Percentiles rank a stretch among this genome's conserved stretches.
Conservation (phyloP, 2,113 vertebrate species). For the Amblyornis subalaris region DNA sequence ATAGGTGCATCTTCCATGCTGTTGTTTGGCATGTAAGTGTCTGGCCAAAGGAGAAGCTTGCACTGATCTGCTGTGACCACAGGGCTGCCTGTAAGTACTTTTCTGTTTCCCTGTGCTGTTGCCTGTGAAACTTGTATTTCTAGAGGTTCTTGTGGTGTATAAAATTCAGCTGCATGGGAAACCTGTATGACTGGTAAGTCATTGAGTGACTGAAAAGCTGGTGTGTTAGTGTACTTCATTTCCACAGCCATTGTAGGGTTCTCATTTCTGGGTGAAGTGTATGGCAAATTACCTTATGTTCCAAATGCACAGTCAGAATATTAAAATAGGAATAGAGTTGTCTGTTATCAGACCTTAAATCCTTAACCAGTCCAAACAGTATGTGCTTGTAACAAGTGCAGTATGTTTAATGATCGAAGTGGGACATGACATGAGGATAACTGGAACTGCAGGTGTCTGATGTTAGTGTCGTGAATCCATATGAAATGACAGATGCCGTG, state of each 20-base stretch:
- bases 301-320: neutral
- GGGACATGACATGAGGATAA: neutral
- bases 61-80: neutral
- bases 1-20: neutral
- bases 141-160: neutral
- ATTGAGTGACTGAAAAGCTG: neutral
- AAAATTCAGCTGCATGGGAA: neutral
- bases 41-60: neutral
- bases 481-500: rapidly evolving
- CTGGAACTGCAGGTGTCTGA: neutral
- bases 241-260: neutral
- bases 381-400: neutral
- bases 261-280: neutral
- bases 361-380: neutral
- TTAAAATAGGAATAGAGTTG: neutral
- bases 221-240: neutral
- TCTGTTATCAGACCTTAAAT: neutral
- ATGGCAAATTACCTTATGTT: neutral
- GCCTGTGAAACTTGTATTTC: neutral
- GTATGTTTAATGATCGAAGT: neutral
- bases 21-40: neutral
- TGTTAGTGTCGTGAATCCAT: neutral
- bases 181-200: neutral
- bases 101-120: neutral
- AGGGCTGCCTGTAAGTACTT: neutral